Evolutionary conservation across 2,797 vertebrate species (phyloP), one percentile per base, ranked within the genome.

Genomic region (Cheirogaleus major): DNA sequence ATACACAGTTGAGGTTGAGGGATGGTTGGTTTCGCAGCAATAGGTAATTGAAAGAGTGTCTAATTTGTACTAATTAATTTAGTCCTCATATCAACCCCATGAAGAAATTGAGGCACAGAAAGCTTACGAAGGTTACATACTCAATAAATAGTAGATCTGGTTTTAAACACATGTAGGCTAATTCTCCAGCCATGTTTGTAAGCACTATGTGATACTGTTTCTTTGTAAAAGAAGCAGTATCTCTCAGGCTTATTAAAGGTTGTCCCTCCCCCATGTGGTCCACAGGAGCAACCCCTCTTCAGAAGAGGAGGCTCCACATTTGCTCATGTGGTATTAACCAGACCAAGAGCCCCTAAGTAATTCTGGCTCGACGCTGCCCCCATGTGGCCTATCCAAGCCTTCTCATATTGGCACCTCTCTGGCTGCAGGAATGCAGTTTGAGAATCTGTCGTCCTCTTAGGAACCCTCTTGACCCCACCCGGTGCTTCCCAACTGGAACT

Each of bases 321-420:
- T 12, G 20, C 38, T 38, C 52, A 0, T 5, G 2, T 7, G 6
- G 1, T 7, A 13, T 0, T 0, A n/a, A 65, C 59, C 30, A 32
- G 20, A 52, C 32, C 10, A 0, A 48, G 50, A 30, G 14, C 50
- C 27, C 41, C 25, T 63, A 6, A 3, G 41, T 13, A 2, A 59
- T 35, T 12, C 75, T 65, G 67, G 92, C 80, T 91, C n/a, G 0
- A 65, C 95, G 92, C 95, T 91, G 89, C 83, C 76, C 80, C 87
- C 96, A 38, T 4, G 67, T 85, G 96, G 82, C 38, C 63, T 27
- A 6, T 27, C 18, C 30, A 25, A 38, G 0, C 45, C 35, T 67
- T 76, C 35, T 35, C 0, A 1, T 23, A 8, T 4, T n/a, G 13
- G 27, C 50, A 11, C 4, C 1, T 23, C 38, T 20, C 15, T 0